These are phyloP conservation scores for Sphaerophoria rueppellii DNA, from an alignment of 2,888 invertebrate species.

Conservation along the genomic window DNA sequence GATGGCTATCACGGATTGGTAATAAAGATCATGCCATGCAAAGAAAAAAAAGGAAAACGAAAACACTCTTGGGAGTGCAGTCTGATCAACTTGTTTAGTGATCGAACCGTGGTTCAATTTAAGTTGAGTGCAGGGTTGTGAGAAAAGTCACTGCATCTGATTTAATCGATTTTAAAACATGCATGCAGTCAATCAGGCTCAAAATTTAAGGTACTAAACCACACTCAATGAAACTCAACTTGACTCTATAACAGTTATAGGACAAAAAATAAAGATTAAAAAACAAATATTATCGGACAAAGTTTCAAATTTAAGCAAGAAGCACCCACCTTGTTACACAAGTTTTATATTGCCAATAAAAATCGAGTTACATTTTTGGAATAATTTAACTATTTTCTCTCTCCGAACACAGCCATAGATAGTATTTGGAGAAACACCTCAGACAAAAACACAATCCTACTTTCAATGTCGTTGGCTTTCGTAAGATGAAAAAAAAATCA, in stretches of 20 bases:
- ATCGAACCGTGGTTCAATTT: slow-evolving; percentile 46
- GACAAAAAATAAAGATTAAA: no score
- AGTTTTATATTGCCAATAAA: background rate
- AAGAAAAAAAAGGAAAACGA: slow-evolving; percentile 19
- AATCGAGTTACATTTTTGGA: background rate
- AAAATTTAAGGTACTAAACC: no score
- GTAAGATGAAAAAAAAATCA: slow-evolving; percentile 34
- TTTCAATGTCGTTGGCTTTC: slow-evolving; percentile 60
- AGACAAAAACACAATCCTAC: slow-evolving; percentile 47
- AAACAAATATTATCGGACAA: no score
- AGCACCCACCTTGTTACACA: background rate
- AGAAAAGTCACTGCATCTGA: slow-evolving; percentile 22
- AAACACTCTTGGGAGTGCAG: slow-evolving; percentile 40
- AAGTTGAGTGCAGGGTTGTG: slow-evolving; percentile 2
- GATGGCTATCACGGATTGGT: slow-evolving; percentile 40
- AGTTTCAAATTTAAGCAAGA: no score
- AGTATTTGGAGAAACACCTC: background rate
- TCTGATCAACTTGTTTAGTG: slow-evolving; percentile 62
- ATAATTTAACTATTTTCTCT: slow-evolving; percentile 2
- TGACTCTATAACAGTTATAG: no score
- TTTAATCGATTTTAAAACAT: slow-evolving; percentile 45
- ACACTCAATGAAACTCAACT: no score
- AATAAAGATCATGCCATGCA: slow-evolving; percentile 57
- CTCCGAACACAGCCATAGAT: background rate
- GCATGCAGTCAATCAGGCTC: background rate